Base-by-base conservation (phyloP, 2,888 invertebrate species). In the Drosophila mayaguana region DNA sequence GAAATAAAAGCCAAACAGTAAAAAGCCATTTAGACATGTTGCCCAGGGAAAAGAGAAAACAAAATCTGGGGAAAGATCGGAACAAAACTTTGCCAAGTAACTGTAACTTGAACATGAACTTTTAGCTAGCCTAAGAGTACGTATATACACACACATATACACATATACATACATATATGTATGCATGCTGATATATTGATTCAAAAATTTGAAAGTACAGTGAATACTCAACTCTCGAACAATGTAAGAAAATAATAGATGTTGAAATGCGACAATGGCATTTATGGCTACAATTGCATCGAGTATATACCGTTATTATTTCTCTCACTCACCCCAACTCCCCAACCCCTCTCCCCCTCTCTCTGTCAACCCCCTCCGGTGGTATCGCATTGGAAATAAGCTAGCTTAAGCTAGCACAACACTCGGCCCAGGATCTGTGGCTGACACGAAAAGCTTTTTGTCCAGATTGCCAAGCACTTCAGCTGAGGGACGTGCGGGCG, bases 381-480 rank as follows among this genome's bases (percentile, higher is more conserved):
- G 64, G 71, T 78, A 80, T 75, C 77, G 77, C 66, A 55, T 63
- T 80, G 80, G 71, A 62, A 67, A 80, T 80, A 80, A 78, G 77
- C 77, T 53, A 59, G 59, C 80, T 76, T 71, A 80, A 80, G 78
- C 80, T 62, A 75, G 80, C 76, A 60, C 54, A 46, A 68, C 69
- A 80, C 63, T 71, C 59, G 63, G 63, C 80, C 80, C 80, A 78
- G 78, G 80, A 78, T 78, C 78, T 78, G 78, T 67, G 76, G 66
- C 71, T 76, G 78, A 78, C 78, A 78, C 78, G 77, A 76, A 78
- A 80, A 78, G 80, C 78, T 78, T 78, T 77, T 80, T 78, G 76
- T 76, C 50, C 78, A 78, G 78, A 78, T 78, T 78, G 71, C 76
- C 76, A 56, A 59, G 66, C 71, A 80, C 77, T 70, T 66, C 43